Conservation (phyloP, 1,140 invertebrate species). For the Scaptomyza graminum region DNA sequence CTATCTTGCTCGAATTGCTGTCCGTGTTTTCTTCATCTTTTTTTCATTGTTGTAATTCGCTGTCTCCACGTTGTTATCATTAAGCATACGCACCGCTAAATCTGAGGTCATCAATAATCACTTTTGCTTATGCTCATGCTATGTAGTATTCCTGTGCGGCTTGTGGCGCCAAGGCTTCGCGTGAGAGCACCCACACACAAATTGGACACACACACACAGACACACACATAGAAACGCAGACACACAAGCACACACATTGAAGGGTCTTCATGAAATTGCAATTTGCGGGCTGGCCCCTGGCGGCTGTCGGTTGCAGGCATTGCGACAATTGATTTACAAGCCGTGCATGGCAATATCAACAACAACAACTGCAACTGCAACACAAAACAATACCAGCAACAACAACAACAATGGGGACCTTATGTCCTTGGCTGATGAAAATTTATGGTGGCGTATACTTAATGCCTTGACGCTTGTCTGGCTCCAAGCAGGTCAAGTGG, state of each 20-base stretch:
- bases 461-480: constrained; percentile 61
- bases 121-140: constrained; percentile 46
- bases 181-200: constrained; percentile 18
- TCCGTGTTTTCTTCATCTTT: background rate
- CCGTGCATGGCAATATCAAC: constrained; percentile 50
- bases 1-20: too few relatives aligned
- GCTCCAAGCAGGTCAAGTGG: constrained; percentile 68
- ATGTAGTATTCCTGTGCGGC: constrained; percentile 9
- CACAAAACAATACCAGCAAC: background rate
- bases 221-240: constrained; percentile 12
- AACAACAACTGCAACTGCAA: constrained; percentile 16
- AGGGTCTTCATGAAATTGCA: constrained; percentile 48
- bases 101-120: constrained; percentile 60
- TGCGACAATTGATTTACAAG: constrained; percentile 75
- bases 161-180: constrained; percentile 23
- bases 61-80: constrained; percentile 50
- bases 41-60: constrained; percentile 27
- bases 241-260: constrained; percentile 3
- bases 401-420: constrained; percentile 9
- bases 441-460: constrained; percentile 61
- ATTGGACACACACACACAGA: constrained; percentile 14
- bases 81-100: constrained; percentile 45
- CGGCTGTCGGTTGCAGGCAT: constrained; percentile 58
- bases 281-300: constrained; percentile 48
- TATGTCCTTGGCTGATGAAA: constrained; percentile 65